Conservation (phyloP, 2,888 invertebrate species). For the Pristionchus entomophagus region DNA sequence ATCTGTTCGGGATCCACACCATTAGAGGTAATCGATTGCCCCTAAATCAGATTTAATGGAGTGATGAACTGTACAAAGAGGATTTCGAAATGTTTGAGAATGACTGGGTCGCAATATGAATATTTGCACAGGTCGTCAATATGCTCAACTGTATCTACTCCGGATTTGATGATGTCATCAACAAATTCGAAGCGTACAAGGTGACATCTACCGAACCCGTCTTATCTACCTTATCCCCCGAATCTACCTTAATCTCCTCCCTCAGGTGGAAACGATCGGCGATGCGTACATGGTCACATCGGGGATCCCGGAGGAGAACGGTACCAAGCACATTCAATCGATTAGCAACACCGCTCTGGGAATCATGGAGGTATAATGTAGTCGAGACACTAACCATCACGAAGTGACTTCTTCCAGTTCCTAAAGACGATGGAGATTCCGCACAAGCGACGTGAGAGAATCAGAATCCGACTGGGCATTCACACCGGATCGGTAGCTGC, state of each 20-base stretch:
- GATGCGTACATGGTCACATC: conserved; percentile 75
- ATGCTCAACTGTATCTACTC: conserved; percentile 73
- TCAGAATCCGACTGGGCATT: conserved; percentile 71
- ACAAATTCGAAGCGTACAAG: conserved; percentile 65
- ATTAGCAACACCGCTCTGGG: conserved; percentile 70
- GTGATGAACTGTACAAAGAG: background rate
- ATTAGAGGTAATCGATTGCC: conserved; percentile 60
- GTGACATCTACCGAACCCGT: conserved; percentile 21
- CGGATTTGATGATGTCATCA: conserved; percentile 73
- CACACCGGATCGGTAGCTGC: conserved; percentile 73
- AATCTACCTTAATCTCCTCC: background rate
- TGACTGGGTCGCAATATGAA: background rate
- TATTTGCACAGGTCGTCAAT: conserved; percentile 63
- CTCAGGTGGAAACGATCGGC: conserved; percentile 72
- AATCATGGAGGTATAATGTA: conserved; percentile 61
- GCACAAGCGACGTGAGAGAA: conserved; percentile 51
- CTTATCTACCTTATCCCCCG: no score
- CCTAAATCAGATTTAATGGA: background rate
- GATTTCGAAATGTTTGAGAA: background rate
- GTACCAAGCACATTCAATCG: conserved; percentile 65
- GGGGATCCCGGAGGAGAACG: conserved; percentile 74
- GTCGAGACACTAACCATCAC: background rate
- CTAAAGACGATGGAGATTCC: conserved; percentile 48
- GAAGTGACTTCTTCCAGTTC: conserved; percentile 6
- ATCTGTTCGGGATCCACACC: conserved; percentile 72